Evolutionary conservation across 2,888 invertebrate genomes (phyloP), one percentile per base, ranked within the genome.

Genomic region (Oscheius myriophilus): DNA sequence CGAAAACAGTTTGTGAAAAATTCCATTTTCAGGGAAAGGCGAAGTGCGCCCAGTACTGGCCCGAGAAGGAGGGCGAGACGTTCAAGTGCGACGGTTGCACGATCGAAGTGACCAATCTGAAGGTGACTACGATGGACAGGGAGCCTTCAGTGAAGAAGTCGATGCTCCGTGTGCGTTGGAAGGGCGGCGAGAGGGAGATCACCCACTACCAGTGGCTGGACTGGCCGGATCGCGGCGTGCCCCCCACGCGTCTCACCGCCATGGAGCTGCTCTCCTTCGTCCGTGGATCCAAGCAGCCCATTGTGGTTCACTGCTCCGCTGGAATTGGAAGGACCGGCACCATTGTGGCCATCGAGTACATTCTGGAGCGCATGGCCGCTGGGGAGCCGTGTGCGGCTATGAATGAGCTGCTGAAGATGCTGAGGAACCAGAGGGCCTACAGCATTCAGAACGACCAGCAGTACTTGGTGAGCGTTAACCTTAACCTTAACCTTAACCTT

Each of bases 1-100:
- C n/a, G n/a, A n/a, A n/a, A n/a, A n/a, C n/a, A n/a, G n/a, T n/a
- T n/a, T n/a, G n/a, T n/a, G n/a, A n/a, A n/a, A n/a, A n/a, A n/a
- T n/a, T n/a, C n/a, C n/a, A n/a, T n/a, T n/a, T n/a, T n/a, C n/a
- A n/a, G n/a, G n/a, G 75, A 92, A 71, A 75, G 64, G 65, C 49
- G 65, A 97, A 97, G 89, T 97, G 97, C 88, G 75, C 80, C 11
- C 78, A 80, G 62, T 81, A 81, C 54, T 81, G 81, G 81, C 81
- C 81, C 25, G 46, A 69, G 62, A 67, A 71, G n/a, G 53, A 26
- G 16, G 69, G 68, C 1, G 72, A 75, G 51, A 75, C 26, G 16
- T 14, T 2, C 14, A 64, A 64, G 18, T 6, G 39, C 26, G 53
- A 53, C 1, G 12, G 54, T 3, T 2, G 7, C 6, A 21, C 11